Percentiles rank a stretch among this genome's conserved stretches.
These are phyloP conservation scores for Perca schrenkii DNA, from an alignment of 2,113 vertebrate species.

Conservation along the genomic window DNA sequence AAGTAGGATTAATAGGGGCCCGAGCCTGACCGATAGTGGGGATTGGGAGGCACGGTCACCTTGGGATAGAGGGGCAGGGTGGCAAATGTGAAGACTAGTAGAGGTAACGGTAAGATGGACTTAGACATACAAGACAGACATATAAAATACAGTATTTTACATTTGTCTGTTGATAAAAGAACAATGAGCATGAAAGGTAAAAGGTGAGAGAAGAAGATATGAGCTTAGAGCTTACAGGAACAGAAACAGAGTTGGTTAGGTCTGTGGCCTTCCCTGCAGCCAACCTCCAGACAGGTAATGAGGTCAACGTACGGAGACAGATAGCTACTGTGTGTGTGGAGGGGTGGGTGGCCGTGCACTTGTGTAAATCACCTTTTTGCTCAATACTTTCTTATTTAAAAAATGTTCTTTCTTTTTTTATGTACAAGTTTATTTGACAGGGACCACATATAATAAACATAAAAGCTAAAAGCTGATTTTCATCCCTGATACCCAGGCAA, in stretches of 20 bases:
- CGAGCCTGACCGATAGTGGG: constrained; percentile 80
- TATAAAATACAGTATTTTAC: constrained; percentile 64
- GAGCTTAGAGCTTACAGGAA: constrained; percentile 47
- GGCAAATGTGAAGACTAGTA: constrained; percentile 61
- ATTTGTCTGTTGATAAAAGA: constrained; percentile 70
- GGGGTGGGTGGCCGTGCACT: neutral
- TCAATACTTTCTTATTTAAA: constrained; percentile 4
- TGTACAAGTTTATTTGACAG: too few species aligned
- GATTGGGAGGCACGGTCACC: constrained; percentile 82
- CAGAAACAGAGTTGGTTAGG: constrained; percentile 62
- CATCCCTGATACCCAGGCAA: too few species aligned
- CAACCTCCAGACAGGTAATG: constrained; percentile 66
- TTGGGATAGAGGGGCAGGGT: constrained; percentile 75
- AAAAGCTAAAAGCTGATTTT: too few species aligned
- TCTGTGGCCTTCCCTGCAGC: constrained; percentile 59
- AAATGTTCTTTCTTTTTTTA: neutral
- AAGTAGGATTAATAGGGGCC: constrained; percentile 83
- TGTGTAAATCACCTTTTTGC: constrained; percentile 14
- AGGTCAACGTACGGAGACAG: constrained; percentile 58
- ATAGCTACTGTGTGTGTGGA: constrained; percentile 46
- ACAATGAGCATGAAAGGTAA: constrained; percentile 68
- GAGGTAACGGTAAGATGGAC: constrained; percentile 69
- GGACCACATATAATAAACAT: too few species aligned
- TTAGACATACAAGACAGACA: constrained; percentile 66
- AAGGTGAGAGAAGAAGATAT: constrained; percentile 64